Evolutionary conservation across 2,888 invertebrate species (phyloP), one percentile per base, ranked within the genome.

Genomic region (Trichogramma evanescens): DNA sequence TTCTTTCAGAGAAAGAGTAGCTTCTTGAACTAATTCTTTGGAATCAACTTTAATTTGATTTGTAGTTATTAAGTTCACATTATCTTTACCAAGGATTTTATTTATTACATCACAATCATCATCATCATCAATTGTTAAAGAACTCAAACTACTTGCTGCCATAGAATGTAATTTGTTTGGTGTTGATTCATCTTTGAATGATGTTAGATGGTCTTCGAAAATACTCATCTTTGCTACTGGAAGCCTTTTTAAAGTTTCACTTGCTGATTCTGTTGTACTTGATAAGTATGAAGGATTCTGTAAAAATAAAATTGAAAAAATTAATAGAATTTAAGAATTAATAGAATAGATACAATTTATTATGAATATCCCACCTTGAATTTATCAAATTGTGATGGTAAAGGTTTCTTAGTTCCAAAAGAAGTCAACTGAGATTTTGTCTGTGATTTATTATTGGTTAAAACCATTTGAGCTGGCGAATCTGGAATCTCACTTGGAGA

Each of bases 401-500:
- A 45, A 38, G 49, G 48, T 55, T 63, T 60, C 54, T 63, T 63
- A 9, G 58, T 61, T 53, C 58, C 58, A 50, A 61, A 61, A 7
- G 49, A 58, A 26, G 55, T 54, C 26, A 58, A 51, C 53, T 60
- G 60, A 39, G 58, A 26, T 61, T 61, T 63, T 50, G 7, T 39
- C 41, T 63, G 63, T 59, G 73, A 80, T 13, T 80, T 80, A 0
- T 86, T 86, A 66, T 86, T 86, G 8, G 86, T 84, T 4, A 89
- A 89, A 73, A 88, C 85, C 50, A 89, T 91, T 74, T 89, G 89
- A 54, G 93, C 89, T 0, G 96, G 95, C 0, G 95, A 96, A 80
- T 96, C 96, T 0, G 96, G 95, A 55, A 96, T 82, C 79, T 96
- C 96, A 70, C 93, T 93, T 1, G 95, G 95, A 0, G 94, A 93